These are phyloP conservation scores for Tokudaia muenninki DNA, from an alignment of 2,797 vertebrate species.

Conservation along the genomic window DNA sequence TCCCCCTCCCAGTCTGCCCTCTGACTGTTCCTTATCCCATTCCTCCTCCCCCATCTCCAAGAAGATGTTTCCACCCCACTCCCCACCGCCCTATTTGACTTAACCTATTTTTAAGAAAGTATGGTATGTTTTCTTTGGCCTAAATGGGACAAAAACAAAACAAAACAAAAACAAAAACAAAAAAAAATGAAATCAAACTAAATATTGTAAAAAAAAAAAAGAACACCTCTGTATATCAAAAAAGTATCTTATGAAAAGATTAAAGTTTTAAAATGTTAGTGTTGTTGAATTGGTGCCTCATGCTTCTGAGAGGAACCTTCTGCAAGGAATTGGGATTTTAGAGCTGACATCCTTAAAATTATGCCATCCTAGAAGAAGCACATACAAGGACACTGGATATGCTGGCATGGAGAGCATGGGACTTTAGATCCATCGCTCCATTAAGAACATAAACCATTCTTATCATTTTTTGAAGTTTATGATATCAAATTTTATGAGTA, in stretches of 20 bases:
- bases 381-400: conserved; percentile 57
- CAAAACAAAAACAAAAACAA: no score
- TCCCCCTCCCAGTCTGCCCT: neutral
- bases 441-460: conserved; percentile 19
- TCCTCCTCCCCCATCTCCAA: neutral
- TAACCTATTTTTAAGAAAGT: conserved; percentile 39
- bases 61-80: neutral
- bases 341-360: conserved; percentile 67
- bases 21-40: neutral
- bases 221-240: conserved; percentile 21
- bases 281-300: conserved; percentile 45
- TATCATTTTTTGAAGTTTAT: conserved; percentile 42
- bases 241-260: conserved; percentile 52
- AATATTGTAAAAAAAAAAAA: conserved; percentile 37
- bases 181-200: conserved; percentile 13
- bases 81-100: neutral
- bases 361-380: conserved; percentile 46
- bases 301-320: conserved; percentile 49
- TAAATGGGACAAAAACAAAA: neutral
- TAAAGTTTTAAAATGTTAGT: conserved; percentile 66
- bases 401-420: conserved; percentile 40
- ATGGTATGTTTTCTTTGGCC: neutral
- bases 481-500: conserved; percentile 41
- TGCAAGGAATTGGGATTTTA: conserved; percentile 50
- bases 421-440: conserved; percentile 38